Percentiles rank a stretch among this genome's conserved stretches.
Evolutionary conservation across 2,888 invertebrate genomes (phyloP).

Genomic region (Vannuccia rotundouncinata): DNA sequence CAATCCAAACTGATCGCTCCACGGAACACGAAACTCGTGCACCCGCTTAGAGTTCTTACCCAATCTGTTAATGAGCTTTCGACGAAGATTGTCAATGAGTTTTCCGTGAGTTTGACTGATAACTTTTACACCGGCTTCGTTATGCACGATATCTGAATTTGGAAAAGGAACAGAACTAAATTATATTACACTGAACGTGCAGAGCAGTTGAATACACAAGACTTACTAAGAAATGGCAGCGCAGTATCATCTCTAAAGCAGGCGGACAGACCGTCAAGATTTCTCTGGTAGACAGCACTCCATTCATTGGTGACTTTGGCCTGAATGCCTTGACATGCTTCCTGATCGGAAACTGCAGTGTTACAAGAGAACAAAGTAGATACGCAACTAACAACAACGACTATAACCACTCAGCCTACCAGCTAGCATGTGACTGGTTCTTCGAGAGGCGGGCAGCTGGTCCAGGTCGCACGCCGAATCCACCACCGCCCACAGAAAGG

Average conservation of each 20-base stretch:
- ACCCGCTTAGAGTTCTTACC: not conserved
- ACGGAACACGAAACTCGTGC: not conserved
- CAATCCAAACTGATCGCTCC: not conserved
- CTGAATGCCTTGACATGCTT: not conserved
- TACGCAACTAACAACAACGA: too few species aligned
- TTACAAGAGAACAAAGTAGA: not conserved
- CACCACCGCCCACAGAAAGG: not conserved
- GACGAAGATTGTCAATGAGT: not conserved
- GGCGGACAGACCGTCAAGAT: not conserved
- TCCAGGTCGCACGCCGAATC: slow-evolving; percentile 17
- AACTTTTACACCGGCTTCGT: not conserved
- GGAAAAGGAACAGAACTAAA: not conserved
- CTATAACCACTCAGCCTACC: too few species aligned
- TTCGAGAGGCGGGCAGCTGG: not conserved
- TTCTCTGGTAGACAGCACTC: not conserved
- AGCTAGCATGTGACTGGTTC: not conserved
- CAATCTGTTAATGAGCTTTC: not conserved
- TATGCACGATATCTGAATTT: not conserved
- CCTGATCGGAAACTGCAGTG: not conserved
- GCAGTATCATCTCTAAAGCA: not conserved
- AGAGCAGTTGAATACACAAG: not conserved
- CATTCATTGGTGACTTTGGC: not conserved
- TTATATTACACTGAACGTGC: not conserved
- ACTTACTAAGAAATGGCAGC: not conserved
- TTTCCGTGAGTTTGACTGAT: not conserved